A percentile compares a stretch with the other conserved stretches of the same genome.
Conservation (phyloP, 2,113 vertebrate species). For the Stercorarius parasiticus region DNA sequence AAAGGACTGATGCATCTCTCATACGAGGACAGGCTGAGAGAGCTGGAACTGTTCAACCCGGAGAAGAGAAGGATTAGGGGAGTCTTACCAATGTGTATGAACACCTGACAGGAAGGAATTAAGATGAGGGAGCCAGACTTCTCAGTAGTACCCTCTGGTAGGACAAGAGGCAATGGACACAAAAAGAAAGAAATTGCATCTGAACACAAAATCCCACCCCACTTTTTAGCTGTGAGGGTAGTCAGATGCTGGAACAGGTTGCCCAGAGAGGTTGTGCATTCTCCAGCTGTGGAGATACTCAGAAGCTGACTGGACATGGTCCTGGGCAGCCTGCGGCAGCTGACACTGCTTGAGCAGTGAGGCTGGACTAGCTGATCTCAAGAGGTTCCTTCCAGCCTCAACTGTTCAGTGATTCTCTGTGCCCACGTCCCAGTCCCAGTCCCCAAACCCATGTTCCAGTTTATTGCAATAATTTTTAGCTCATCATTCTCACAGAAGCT, state of each 20-base stretch:
- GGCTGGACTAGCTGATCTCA: not conserved
- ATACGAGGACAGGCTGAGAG: not conserved
- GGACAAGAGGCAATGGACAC: not conserved
- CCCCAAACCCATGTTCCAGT: not conserved
- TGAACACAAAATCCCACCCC: accelerated
- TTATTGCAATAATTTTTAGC: not conserved
- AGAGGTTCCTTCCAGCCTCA: not conserved
- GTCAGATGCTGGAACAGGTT: not conserved
- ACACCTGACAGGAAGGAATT: not conserved
- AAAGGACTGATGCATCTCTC: not conserved
- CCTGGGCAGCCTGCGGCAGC: not conserved
- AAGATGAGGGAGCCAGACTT: not conserved
- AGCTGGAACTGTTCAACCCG: not conserved
- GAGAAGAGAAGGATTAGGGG: not conserved
- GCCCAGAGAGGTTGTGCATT: not conserved
- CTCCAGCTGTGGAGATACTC: not conserved
- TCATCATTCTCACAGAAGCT: not conserved
- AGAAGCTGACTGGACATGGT: not conserved
- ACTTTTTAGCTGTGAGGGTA: not conserved
- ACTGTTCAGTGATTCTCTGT: not conserved
- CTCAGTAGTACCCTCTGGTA: not conserved
- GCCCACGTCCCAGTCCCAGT: no score
- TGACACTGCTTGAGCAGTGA: not conserved
- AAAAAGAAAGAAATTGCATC: not conserved
- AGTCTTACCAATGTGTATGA: not conserved